phyloP scores from a whole-genome alignment of 2,888 invertebrate species.

The Cremastinae sp. region DNA sequence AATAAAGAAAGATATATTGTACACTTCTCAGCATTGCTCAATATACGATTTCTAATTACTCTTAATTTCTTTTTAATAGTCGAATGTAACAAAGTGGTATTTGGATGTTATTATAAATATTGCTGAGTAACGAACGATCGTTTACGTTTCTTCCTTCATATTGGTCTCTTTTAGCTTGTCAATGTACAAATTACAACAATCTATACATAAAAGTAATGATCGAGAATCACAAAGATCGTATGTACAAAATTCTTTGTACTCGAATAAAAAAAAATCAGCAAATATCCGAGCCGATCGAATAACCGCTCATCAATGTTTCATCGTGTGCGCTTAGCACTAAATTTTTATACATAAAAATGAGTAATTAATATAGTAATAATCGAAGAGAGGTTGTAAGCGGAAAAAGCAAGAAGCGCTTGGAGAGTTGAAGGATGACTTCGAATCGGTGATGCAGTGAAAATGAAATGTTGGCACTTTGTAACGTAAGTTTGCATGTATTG shows the following conservation, averaged over 20 bases:
- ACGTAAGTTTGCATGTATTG: slow-evolving; percentile 1
- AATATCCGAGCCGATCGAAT: slow-evolving; percentile 6
- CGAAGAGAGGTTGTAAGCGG: slow-evolving; percentile 3
- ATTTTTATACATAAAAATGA: slow-evolving; percentile 46
- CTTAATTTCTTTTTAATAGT: too few species aligned
- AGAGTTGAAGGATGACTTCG: neutral
- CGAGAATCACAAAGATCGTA: slow-evolving; percentile 50
- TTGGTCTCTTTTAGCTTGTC: slow-evolving; percentile 6
- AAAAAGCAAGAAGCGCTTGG: neutral
- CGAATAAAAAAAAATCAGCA: slow-evolving; percentile 13
- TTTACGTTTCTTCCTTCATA: slow-evolving; percentile 37
- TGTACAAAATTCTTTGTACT: slow-evolving; percentile 49
- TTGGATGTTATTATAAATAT: too few species aligned
- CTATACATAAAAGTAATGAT: slow-evolving; percentile 54
- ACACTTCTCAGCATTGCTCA: too few species aligned
- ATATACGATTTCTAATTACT: neutral
- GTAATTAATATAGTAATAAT: slow-evolving; percentile 17
- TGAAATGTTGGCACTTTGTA: slow-evolving; percentile 59
- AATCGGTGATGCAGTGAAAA: slow-evolving; percentile 24
- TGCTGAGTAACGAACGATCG: slow-evolving; percentile 34
- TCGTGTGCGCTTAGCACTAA: slow-evolving; percentile 24
- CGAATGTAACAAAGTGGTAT: too few species aligned
- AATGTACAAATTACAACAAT: slow-evolving; percentile 56
- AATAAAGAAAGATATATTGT: too few species aligned
- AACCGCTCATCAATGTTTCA: slow-evolving; percentile 17